These are phyloP conservation scores for Xyliphius kryptos DNA, from an alignment of 2,113 vertebrate species.

Conservation along the genomic window DNA sequence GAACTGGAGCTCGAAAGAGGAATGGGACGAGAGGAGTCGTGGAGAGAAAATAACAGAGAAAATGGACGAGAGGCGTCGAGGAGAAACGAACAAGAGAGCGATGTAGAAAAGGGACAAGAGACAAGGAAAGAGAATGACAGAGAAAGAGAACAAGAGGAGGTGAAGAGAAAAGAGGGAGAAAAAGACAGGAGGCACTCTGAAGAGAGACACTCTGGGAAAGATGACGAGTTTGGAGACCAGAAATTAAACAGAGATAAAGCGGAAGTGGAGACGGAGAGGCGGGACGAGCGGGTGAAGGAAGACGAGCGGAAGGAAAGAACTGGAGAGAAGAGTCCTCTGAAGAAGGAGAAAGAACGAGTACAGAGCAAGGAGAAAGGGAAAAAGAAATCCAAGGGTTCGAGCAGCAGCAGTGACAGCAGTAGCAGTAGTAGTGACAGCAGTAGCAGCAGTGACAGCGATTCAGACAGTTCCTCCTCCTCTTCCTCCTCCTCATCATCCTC, in stretches of 20 bases:
- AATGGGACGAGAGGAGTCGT: no score
- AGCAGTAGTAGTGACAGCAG: conserved; percentile 29
- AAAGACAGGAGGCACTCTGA: no score
- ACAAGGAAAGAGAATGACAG: neutral
- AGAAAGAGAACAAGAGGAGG: conserved; percentile 3
- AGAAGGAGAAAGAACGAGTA: conserved; percentile 9
- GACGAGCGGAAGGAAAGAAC: neutral
- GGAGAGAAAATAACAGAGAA: no score
- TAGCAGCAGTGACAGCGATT: conserved; percentile 53
- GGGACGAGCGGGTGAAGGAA: neutral
- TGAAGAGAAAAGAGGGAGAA: conserved; percentile 17
- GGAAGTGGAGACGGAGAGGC: no score
- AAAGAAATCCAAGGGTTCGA: conserved; percentile 29
- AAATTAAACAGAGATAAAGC: no score
- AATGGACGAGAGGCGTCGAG: conserved; percentile 2
- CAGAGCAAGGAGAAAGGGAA: neutral
- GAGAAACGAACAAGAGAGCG: neutral
- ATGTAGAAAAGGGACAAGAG: neutral
- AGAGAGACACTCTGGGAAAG: no score
- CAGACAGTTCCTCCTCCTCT: conserved; percentile 59
- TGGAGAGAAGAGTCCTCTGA: conserved; percentile 13
- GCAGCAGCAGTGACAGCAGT: conserved; percentile 40
- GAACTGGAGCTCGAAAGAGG: no score
- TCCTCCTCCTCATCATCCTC: conserved; percentile 46
- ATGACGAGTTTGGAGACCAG: no score